These are phyloP conservation scores for Metridium senile DNA, from an alignment of 92 coral and sea anemone genomes.

Conservation along the genomic window DNA sequence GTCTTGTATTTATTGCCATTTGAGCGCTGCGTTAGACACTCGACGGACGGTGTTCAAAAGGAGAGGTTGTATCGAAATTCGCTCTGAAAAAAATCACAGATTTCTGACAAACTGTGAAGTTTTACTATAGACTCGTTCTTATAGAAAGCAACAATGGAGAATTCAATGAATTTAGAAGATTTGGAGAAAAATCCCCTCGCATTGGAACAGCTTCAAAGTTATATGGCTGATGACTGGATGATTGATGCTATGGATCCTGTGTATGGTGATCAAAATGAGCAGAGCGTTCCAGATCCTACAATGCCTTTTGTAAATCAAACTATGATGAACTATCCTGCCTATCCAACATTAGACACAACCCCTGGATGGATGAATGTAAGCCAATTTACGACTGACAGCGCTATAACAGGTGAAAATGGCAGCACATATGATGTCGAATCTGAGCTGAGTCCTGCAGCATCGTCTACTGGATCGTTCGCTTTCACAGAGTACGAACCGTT, in stretches of 20 bases:
- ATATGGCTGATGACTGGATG: constrained; percentile 10
- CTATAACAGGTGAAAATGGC: neutral
- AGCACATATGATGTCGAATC: neutral
- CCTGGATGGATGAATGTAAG: constrained; percentile 30
- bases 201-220: neutral
- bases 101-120: neutral
- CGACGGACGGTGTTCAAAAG: neutral
- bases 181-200: neutral
- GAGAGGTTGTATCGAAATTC: neutral
- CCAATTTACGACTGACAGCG: neutral
- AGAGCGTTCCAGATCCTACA: constrained; percentile 14
- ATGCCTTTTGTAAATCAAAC: constrained; percentile 9
- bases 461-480: constrained; percentile 23
- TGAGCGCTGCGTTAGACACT: neutral
- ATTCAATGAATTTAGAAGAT: neutral
- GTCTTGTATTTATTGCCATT: neutral
- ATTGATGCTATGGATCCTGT: neutral
- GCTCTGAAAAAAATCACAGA: neutral
- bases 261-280: neutral
- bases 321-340: too few relatives aligned
- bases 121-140: neutral
- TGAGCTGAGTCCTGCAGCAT: constrained; percentile 35
- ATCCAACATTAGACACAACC: constrained; percentile 5
- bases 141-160: neutral
- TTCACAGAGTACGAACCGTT: neutral